These are phyloP conservation scores for Hydrotaea cyrtoneurina DNA, from an alignment of 2,888 invertebrate species.

Conservation along the genomic window DNA sequence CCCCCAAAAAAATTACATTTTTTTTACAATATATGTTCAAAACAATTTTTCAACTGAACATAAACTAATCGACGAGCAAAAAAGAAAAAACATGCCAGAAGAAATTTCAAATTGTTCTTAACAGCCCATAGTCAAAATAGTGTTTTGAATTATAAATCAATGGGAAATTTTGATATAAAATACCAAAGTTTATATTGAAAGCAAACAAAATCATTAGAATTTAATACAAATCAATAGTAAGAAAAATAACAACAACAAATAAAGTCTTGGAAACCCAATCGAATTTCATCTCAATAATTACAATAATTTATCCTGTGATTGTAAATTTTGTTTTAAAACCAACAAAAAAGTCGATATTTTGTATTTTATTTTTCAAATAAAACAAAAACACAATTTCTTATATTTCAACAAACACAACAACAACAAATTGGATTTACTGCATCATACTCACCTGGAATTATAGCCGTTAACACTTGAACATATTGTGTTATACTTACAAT, in stretches of 20 bases:
- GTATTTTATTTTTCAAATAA: slow-evolving; percentile 2
- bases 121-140: no score
- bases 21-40: background rate
- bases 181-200: background rate
- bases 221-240: background rate
- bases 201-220: no score
- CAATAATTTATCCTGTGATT: slow-evolving; percentile 41
- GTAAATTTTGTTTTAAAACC: background rate
- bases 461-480: slow-evolving; percentile 12
- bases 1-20: background rate
- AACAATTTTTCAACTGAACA: background rate
- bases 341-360: background rate
- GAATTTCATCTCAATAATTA: slow-evolving; percentile 38
- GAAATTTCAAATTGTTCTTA: background rate
- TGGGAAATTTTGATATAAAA: slow-evolving; percentile 2
- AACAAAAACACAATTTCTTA: background rate
- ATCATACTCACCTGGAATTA: slow-evolving; percentile 28
- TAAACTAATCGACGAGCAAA: no score
- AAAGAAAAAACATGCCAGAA: background rate
- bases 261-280: slow-evolving; percentile 17
- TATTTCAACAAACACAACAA: background rate
- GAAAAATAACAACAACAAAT: no score
- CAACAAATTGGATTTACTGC: slow-evolving; percentile 26
- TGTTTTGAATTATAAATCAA: background rate
- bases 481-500: background rate